Evolutionary conservation across 2,113 vertebrate genomes (phyloP).

Genomic region (Pimephales promelas): DNA sequence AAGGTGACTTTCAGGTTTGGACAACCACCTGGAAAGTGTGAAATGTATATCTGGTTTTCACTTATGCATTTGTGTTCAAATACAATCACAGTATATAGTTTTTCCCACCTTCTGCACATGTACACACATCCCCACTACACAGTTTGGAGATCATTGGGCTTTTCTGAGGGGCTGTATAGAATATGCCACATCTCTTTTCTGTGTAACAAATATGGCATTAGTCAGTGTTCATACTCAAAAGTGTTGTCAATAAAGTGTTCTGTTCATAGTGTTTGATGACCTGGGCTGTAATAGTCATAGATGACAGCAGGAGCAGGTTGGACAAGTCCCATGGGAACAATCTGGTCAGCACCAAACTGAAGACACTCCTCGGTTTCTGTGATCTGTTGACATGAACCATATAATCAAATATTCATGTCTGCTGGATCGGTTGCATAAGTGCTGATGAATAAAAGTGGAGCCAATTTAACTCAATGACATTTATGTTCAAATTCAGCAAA

Average conservation of each 20-base stretch:
- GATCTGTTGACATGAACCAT: conserved; percentile 61
- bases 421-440: background rate
- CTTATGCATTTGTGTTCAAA: background rate
- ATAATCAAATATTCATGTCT: background rate
- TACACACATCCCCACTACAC: conserved; percentile 64
- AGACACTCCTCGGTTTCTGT: conserved; percentile 62
- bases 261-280: conserved; percentile 50
- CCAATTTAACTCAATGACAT: background rate
- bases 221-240: background rate
- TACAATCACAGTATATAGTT: background rate
- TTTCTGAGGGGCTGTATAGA: conserved; percentile 69
- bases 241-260: background rate
- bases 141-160: conserved; percentile 70
- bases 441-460: background rate
- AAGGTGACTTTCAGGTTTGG: conserved; percentile 68
- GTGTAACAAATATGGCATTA: background rate
- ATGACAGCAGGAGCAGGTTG: conserved; percentile 74
- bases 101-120: conserved; percentile 74
- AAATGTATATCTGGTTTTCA: background rate
- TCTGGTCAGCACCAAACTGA: conserved; percentile 70
- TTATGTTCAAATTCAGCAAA: background rate
- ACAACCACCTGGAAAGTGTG: conserved; percentile 60
- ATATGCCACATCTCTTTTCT: conserved; percentile 71
- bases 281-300: conserved; percentile 77
- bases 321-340: conserved; percentile 73